phyloP scores from a whole-genome alignment of 2,888 invertebrate genomes.

The Calephelis perditalis region DNA sequence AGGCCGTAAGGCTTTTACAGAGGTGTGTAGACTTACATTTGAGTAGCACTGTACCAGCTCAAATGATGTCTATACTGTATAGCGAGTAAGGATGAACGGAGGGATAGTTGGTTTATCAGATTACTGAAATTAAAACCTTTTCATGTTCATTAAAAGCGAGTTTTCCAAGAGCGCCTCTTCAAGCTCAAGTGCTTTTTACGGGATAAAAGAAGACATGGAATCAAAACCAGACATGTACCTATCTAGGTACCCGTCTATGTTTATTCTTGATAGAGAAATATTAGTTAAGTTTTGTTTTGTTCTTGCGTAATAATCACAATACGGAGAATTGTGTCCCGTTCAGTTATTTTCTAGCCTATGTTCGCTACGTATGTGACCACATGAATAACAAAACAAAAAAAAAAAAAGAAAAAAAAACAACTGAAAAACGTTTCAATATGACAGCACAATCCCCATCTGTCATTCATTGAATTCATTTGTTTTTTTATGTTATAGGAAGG shows the following conservation, averaged over 20 bases:
- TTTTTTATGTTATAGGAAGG: too few species aligned
- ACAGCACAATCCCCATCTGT: too few species aligned
- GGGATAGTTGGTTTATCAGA: conserved; percentile 35
- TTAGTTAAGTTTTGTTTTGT: too few species aligned
- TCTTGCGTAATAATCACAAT: too few species aligned
- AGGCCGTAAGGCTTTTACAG: not conserved
- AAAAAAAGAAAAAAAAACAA: too few species aligned
- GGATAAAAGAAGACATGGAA: conserved; percentile 7
- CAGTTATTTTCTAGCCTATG: too few species aligned
- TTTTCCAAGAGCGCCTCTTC: conserved; percentile 17
- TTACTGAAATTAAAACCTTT: conserved; percentile 40
- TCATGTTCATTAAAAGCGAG: conserved; percentile 36
- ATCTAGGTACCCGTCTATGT: not conserved
- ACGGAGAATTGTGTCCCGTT: too few species aligned
- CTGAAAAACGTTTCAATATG: too few species aligned
- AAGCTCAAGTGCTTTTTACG: conserved; percentile 8
- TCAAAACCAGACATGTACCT: not conserved
- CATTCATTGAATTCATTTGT: too few species aligned
- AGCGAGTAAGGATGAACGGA: conserved; percentile 23
- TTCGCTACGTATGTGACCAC: too few species aligned
- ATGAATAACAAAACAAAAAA: too few species aligned
- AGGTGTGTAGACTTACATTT: conserved; percentile 3
- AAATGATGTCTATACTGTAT: conserved; percentile 22
- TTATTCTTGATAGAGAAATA: not conserved
- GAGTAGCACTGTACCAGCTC: conserved; percentile 20